These are phyloP conservation scores for Polyploca ridens DNA, from an alignment of 2,888 invertebrate genomes.

Conservation along the genomic window DNA sequence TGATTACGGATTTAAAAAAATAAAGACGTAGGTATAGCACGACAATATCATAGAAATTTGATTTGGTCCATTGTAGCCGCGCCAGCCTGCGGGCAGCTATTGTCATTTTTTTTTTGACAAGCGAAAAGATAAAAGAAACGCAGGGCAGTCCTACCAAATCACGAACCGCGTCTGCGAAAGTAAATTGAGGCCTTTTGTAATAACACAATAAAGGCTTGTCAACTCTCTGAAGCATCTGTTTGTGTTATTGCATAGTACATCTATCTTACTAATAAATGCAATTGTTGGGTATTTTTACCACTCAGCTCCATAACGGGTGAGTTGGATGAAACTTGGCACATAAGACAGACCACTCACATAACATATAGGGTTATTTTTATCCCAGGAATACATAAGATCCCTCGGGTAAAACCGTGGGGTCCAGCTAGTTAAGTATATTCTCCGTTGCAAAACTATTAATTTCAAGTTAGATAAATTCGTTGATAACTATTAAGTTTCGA, in stretches of 20 bases:
- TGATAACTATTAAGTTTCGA: no score
- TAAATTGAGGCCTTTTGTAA: conserved; percentile 1
- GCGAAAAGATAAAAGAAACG: conserved; percentile 3
- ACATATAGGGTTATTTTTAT: no score
- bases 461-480: no score
- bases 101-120: conserved; percentile 1
- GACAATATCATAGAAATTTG: not conserved
- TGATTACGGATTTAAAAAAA: not conserved
- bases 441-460: not conserved
- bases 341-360: no score
- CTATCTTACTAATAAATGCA: no score
- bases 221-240: not conserved
- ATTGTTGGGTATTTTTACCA: no score
- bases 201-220: not conserved
- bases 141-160: not conserved
- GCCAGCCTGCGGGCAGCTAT: conserved; percentile 5
- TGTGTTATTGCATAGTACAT: no score
- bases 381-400: no score
- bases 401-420: no score
- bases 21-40: not conserved
- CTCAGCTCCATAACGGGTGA: no score
- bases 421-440: not conserved
- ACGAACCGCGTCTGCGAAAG: not conserved
- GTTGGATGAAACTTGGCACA: no score
- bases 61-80: not conserved